Base-by-base conservation (phyloP, 2,888 invertebrate genomes). In the Colletes collaris region DNA sequence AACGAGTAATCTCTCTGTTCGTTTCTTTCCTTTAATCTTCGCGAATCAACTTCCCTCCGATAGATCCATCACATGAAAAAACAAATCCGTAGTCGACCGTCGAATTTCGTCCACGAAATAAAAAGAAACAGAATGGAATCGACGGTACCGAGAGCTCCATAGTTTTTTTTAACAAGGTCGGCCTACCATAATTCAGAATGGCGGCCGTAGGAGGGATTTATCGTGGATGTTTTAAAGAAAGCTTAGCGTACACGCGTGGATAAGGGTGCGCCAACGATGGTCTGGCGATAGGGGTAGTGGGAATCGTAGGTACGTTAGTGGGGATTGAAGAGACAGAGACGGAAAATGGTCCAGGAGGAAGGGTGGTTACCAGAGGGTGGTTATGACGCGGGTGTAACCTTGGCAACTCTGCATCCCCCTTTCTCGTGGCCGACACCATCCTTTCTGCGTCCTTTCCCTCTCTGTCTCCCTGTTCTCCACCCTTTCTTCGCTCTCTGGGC, bases 311-410 rank as follows among this genome's bases (percentile, higher is more conserved):
- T 68, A 64, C 68, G 68, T 69, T 46, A 70, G 72, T 68, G 70
- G 75, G 67, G 67, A 73, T 59, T n/a, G 66, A 4, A 62, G 19
- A 53, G 71, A 82, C 66, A 74, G 74, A 71, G 84, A 84, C 68
- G 71, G 83, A 76, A 83, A 84, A 83, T 76, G 82, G 86, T 73
- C 72, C 72, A 79, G 85, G 56, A 62, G 76, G 79, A 67, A 68
- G 83, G 83, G 78, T 77, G 83, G 87, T 88, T 86, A 87, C 82
- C 74, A 82, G 83, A 84, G 82, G 85, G 87, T 87, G 88, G 89
- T 86, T 86, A 87, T 90, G 89, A 90, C 90, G 90, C 87, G 87
- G 87, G 83, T 90, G 91, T 91, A 91, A 91, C 91, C 91, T 90
- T 91, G 90, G 91, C 86, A 91, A 91, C 91, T 89, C 85, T 82